Percentiles rank a stretch among this genome's conserved stretches.
phyloP scores from a whole-genome alignment of 2,797 vertebrate genomes.

The Hirundo rustica region DNA sequence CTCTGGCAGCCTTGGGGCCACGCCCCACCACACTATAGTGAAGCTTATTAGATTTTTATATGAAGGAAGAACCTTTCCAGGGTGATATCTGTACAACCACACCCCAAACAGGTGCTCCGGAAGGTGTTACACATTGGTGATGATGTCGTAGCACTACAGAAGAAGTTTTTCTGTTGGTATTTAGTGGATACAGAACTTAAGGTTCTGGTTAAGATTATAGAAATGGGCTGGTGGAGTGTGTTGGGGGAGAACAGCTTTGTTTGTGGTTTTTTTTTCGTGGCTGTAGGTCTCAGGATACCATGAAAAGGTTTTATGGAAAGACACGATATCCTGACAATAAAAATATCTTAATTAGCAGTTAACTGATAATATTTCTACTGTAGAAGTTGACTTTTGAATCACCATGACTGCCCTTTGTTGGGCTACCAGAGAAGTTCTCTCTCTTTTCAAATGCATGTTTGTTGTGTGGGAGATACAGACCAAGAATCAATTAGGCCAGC shows the following conservation, averaged over 20 bases:
- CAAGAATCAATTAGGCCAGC: not conserved
- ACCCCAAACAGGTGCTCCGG: not conserved
- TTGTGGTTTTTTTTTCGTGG: not conserved
- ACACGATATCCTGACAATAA: not conserved
- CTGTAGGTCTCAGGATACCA: not conserved
- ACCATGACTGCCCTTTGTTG: not conserved
- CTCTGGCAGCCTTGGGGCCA: accelerated
- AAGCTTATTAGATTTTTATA: not conserved
- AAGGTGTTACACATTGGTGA: accelerated
- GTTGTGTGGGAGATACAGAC: not conserved
- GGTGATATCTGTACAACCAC: not conserved
- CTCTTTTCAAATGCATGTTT: not conserved
- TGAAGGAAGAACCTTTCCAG: not conserved
- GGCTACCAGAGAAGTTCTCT: not conserved
- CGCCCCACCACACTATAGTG: too few relatives aligned
- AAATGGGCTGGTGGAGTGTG: not conserved
- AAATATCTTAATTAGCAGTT: not conserved
- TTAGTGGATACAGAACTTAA: not conserved
- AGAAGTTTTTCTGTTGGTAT: not conserved
- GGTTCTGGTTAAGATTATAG: not conserved
- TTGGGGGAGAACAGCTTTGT: not conserved
- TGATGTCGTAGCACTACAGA: accelerated
- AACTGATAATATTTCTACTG: not conserved
- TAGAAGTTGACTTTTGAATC: not conserved
- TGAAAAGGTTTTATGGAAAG: not conserved